A percentile compares a stretch with the other conserved stretches of the same genome.
phyloP scores from a whole-genome alignment of 2,113 vertebrate species.

The Otis tarda region DNA sequence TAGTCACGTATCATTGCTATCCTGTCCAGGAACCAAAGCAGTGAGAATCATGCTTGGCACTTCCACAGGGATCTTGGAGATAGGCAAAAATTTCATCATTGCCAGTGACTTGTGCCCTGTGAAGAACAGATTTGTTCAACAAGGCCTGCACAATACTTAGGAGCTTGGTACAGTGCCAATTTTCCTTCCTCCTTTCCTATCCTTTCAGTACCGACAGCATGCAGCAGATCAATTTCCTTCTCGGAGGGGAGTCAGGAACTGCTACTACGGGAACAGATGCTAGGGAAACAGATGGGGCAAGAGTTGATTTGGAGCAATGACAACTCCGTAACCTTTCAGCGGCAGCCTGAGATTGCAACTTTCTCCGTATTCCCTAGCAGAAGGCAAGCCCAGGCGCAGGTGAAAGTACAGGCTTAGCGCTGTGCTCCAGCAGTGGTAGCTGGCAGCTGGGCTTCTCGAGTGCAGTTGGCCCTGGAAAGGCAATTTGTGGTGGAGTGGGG shows the following conservation, averaged over 20 bases:
- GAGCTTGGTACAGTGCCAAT: not conserved
- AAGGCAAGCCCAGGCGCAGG: not conserved
- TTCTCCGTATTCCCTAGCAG: not conserved
- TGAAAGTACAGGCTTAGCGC: not conserved
- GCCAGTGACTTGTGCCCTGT: not conserved
- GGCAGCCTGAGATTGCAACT: not conserved
- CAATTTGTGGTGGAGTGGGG: accelerated
- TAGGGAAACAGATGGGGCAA: constrained; percentile 56
- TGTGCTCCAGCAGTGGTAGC: accelerated
- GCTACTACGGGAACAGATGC: constrained; percentile 6
- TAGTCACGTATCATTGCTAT: not conserved
- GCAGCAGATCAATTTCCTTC: constrained; percentile 57
- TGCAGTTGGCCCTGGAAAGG: not conserved
- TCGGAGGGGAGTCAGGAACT: constrained; percentile 38
- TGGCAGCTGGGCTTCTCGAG: not conserved
- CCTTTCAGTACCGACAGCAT: not conserved
- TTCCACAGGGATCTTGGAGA: not conserved
- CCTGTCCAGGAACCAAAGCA: not conserved
- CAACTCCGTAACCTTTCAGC: constrained; percentile 9
- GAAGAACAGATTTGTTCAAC: constrained; percentile 9
- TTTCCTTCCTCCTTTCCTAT: not conserved
- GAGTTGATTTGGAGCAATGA: constrained; percentile 48
- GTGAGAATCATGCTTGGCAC: not conserved
- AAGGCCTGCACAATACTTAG: not conserved
- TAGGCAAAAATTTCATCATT: not conserved